Percentiles rank a stretch among this genome's conserved stretches.
phyloP scores from a whole-genome alignment of 2,797 vertebrate species.

The Eutrigla gurnardus region DNA sequence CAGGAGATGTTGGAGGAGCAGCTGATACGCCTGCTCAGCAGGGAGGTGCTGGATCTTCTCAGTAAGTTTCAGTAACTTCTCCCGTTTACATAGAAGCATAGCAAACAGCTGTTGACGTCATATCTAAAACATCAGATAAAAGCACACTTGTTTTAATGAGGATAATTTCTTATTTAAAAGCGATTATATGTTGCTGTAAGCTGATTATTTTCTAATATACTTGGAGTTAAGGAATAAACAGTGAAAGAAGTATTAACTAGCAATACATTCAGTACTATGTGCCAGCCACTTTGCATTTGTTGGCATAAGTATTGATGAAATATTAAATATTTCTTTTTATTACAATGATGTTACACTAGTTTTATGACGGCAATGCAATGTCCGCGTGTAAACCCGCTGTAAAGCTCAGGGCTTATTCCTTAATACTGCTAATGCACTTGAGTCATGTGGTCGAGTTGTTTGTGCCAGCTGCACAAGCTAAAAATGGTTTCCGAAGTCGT shows the following conservation, averaged over 20 bases:
- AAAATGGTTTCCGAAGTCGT: neutral
- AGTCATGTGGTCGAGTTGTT: neutral
- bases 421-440: conserved; percentile 18
- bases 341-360: neutral
- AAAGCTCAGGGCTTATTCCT: conserved; percentile 9
- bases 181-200: neutral
- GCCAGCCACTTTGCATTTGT: conserved; percentile 3
- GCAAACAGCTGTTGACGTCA: neutral
- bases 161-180: neutral
- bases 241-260: neutral
- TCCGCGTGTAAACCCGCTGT: neutral
- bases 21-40: conserved; percentile 91
- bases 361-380: conserved; percentile 23
- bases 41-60: conserved; percentile 95
- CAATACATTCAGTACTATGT: neutral
- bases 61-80: conserved; percentile 83
- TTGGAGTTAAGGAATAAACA: neutral
- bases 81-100: neutral
- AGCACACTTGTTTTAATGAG: neutral
- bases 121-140: neutral
- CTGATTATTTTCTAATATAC: neutral
- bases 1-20: conserved; percentile 98
- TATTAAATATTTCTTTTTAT: conserved; percentile 13
- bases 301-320: neutral
- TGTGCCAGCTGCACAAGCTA: conserved; percentile 14